Evolutionary conservation across 2,113 vertebrate species (phyloP), one percentile per base, ranked within the genome.

Genomic region (Nothobranchius kuhntae): DNA sequence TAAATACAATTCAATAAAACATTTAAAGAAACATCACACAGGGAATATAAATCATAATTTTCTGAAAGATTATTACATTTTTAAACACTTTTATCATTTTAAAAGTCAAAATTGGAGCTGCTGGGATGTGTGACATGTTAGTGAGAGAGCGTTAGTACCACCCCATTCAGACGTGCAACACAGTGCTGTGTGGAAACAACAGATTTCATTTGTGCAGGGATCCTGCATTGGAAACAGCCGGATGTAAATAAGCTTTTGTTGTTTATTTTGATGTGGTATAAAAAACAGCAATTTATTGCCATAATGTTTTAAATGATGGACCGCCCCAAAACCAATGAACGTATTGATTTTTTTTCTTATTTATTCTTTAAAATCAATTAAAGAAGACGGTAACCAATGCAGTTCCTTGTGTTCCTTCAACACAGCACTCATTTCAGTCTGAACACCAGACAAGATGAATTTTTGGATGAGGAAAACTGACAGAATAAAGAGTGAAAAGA

Each of bases 351-450:
- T 12, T n/a, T 56, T 63, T 35, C 53, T 36, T 30, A 53, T 45
- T 63, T n/a, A 1, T 36, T 38, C 55, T 59, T 53, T 11, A 35
- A 11, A 6, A 0, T 14, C 30, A 9, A 53, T n/a, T 54, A 14
- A 50, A 61, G 54, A 7, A 48, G 48, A 30, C 6, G 61, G 21
- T 38, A 21, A 48, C 58, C 36, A 17, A 44, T 56, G 13, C 35
- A 72, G 38, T 17, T 13, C 8, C 24, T 47, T 38, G 42, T 57
- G 42, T 73, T 61, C 9, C 66, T 42, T 50, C 3, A 48, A 63
- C 35, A 55, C 59, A 76, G 56, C 67, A 66, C 71, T 62, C 62
- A 62, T 82, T 57, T 77, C 46, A 15, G 53, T 78, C 68, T 76
- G 54, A 86, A 74, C 77, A 73, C 26, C 51, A 26, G 1, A 14